Evolutionary conservation across 2,888 invertebrate genomes (phyloP).

Genomic region (Polietes domitor): DNA sequence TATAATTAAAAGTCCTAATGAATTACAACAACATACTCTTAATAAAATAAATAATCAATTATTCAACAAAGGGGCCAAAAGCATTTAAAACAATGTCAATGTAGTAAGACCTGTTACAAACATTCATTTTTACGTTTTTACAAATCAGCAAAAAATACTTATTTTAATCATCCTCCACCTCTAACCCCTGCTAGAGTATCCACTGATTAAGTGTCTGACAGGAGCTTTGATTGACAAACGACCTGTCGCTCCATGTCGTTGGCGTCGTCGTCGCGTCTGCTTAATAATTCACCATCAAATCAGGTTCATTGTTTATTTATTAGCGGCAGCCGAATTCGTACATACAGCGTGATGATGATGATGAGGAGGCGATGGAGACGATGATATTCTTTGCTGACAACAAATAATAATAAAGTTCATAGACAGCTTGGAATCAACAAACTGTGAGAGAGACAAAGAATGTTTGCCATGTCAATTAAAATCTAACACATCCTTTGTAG

Average conservation of each 20-base stretch:
- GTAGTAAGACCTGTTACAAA: no score
- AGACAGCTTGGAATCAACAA: neutral
- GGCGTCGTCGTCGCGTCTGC: neutral
- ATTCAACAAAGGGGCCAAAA: no score
- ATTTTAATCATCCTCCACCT: no score
- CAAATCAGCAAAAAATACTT: no score
- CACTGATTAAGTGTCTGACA: constrained; percentile 1
- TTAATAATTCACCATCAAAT: neutral
- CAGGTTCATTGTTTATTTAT: constrained; percentile 3
- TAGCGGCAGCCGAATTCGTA: neutral
- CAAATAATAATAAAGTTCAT: neutral
- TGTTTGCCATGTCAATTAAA: neutral
- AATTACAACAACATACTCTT: no score
- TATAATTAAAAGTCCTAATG: no score
- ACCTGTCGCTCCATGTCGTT: constrained; percentile 17
- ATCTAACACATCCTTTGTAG: neutral
- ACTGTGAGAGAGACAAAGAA: neutral
- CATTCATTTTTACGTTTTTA: no score
- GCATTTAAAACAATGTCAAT: no score
- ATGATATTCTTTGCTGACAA: neutral
- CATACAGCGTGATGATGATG: no score
- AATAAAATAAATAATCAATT: no score
- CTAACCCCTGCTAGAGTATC: no score
- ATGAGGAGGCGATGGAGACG: neutral
- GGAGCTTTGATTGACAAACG: constrained; percentile 21